Conservation (phyloP, 2,888 invertebrate species). For the Mystacides longicornis region DNA sequence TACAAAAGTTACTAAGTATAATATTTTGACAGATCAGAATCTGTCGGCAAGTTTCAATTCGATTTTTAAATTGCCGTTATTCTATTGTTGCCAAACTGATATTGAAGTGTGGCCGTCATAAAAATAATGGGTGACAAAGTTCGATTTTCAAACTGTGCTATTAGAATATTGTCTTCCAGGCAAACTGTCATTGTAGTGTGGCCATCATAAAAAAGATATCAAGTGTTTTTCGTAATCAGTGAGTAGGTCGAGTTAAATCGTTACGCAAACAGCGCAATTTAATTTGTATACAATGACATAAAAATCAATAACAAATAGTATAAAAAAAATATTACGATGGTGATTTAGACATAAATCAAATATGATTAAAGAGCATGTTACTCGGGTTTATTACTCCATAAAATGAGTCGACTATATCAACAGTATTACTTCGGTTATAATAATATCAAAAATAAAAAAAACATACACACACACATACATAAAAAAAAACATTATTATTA, state of each 20-base stretch:
- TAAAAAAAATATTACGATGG: background rate
- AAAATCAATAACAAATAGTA: background rate
- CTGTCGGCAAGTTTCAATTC: no score
- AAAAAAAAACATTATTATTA: background rate
- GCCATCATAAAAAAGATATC: no score
- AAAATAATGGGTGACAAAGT: no score
- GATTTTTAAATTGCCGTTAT: no score
- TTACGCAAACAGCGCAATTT: background rate
- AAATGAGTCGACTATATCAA: constrained; percentile 5
- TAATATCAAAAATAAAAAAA: constrained; percentile 6
- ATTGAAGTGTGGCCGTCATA: no score
- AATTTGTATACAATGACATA: background rate
- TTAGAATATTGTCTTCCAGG: no score
- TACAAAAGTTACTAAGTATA: no score
- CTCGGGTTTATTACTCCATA: background rate
- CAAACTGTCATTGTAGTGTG: no score
- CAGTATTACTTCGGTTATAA: no score
- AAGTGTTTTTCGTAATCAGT: background rate
- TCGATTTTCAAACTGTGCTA: no score
- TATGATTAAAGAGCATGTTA: constrained; percentile 10
- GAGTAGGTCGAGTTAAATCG: background rate
- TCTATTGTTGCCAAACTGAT: no score
- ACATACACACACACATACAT: background rate
- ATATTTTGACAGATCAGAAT: no score
- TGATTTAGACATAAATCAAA: constrained; percentile 9